Conservation (phyloP, 2,113 vertebrate genomes). For the Apodemus speciosus region DNA sequence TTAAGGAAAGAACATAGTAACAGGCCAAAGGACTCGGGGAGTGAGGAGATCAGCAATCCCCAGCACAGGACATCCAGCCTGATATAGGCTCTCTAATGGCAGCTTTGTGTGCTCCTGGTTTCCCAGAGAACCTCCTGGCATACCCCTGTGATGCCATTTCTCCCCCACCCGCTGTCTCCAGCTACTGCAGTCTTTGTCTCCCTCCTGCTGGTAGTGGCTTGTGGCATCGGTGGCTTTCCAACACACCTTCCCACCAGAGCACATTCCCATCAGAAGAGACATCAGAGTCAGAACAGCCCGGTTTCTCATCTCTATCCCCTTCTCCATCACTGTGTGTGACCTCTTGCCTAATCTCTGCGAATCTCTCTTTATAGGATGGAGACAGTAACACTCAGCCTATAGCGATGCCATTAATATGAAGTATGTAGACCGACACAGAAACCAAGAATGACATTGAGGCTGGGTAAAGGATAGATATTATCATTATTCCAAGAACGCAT, state of each 20-base stretch:
- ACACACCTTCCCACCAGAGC: not conserved
- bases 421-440: not conserved
- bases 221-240: not conserved
- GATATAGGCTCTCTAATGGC: not conserved
- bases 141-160: not conserved
- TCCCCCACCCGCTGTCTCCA: not conserved
- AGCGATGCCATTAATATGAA: not conserved
- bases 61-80: not conserved
- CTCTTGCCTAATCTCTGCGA: not conserved
- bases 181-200: not conserved
- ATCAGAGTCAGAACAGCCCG: not conserved
- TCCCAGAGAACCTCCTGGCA: not conserved
- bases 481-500: not conserved
- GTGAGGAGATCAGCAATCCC: not conserved
- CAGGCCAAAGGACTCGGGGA: too few relatives aligned
- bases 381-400: not conserved
- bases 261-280: not conserved
- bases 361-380: not conserved
- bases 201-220: not conserved
- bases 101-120: not conserved
- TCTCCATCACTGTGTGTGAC: not conserved
- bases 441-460: not conserved
- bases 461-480: not conserved
- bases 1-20: not conserved
- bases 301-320: not conserved